Percentiles rank a stretch among this genome's conserved stretches.
phyloP scores from a whole-genome alignment of 1,140 invertebrate genomes.

The Proctacanthus coquilletti region DNA sequence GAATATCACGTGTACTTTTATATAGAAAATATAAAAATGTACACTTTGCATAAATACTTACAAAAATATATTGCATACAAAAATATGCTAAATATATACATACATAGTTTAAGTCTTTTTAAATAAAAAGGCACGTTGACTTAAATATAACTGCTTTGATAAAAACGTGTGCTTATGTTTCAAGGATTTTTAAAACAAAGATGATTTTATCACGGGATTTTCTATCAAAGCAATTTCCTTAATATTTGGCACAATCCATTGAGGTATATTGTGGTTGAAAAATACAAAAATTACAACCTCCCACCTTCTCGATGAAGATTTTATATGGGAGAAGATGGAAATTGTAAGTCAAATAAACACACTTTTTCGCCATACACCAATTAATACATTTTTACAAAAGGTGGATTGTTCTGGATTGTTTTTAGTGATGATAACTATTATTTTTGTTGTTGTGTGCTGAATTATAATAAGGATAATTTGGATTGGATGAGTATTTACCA shows the following conservation, averaged over 20 bases:
- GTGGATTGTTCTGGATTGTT: conserved; percentile 15
- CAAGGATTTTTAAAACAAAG: too few relatives aligned
- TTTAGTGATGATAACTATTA: conserved; percentile 28
- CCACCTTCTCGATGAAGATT: too few relatives aligned
- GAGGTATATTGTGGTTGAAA: conserved; percentile 4
- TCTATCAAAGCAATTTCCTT: not conserved
- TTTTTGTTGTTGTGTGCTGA: conserved; percentile 27
- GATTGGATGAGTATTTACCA: conserved; percentile 42
- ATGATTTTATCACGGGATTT: too few relatives aligned
- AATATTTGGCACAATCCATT: conserved; percentile 4
- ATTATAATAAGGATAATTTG: conserved; percentile 24
- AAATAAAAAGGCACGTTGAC: too few relatives aligned
- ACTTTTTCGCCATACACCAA: conserved; percentile 12
- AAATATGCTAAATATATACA: too few relatives aligned
- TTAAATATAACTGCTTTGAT: too few relatives aligned
- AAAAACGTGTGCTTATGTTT: too few relatives aligned
- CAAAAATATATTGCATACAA: too few relatives aligned
- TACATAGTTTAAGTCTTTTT: too few relatives aligned
- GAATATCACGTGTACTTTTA: not conserved
- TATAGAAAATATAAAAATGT: not conserved
- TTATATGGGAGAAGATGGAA: conserved; percentile 18
- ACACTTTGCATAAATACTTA: too few relatives aligned
- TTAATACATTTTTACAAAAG: conserved; percentile 11
- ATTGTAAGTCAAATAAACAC: conserved; percentile 13
- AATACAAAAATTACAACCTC: too few relatives aligned